Percentiles rank a stretch among this genome's conserved stretches.
Evolutionary conservation across 2,797 vertebrate genomes (phyloP).

Genomic region (Anguilla marmorata): DNA sequence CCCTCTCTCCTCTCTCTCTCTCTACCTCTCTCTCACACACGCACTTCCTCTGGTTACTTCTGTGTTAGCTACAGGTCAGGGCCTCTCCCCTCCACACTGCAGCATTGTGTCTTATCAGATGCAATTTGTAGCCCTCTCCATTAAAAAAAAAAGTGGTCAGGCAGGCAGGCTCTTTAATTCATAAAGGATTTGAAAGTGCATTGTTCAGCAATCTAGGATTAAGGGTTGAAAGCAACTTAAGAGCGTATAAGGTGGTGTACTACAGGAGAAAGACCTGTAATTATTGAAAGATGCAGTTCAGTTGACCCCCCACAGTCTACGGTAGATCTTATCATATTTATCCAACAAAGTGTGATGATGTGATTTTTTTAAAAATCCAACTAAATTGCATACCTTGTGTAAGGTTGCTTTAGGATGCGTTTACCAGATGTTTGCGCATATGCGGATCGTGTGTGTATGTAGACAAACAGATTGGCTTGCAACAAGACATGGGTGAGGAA

Average conservation of each 20-base stretch:
- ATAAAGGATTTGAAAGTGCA: background rate
- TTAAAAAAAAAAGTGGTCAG: background rate
- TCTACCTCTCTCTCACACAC: slow-evolving; percentile 48
- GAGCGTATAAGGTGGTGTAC: background rate
- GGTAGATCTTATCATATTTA: background rate
- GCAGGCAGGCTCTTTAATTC: background rate
- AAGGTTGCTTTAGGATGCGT: background rate
- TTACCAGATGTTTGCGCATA: background rate
- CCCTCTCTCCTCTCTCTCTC: slow-evolving; percentile 43
- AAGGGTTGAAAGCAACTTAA: background rate
- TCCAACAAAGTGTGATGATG: too few relatives aligned
- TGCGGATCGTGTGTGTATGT: background rate
- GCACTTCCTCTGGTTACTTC: background rate
- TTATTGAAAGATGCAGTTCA: background rate
- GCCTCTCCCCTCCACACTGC: background rate
- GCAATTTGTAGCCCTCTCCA: background rate
- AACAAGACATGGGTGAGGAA: background rate
- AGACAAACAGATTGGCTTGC: background rate
- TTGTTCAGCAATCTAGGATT: background rate
- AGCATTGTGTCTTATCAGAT: background rate
- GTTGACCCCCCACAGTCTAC: background rate
- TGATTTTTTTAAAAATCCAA: background rate
- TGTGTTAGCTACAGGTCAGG: slow-evolving; percentile 1
- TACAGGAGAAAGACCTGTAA: background rate
- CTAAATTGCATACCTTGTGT: background rate